phyloP scores from a whole-genome alignment of 2,113 vertebrate genomes.

The Prionailurus viverrinus region DNA sequence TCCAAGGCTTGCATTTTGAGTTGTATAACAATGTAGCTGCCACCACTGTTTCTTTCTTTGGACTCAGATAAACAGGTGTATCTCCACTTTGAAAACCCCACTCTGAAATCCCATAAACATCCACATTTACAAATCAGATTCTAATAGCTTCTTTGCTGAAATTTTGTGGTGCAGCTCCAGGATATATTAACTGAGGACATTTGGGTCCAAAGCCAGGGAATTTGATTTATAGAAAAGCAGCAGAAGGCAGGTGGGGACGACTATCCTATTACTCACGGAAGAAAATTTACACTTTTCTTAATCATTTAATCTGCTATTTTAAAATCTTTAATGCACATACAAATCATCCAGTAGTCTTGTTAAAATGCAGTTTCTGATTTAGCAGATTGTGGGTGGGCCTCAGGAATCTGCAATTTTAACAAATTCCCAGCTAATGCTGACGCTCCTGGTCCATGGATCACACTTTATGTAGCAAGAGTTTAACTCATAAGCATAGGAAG shows the following conservation, averaged over 20 bases:
- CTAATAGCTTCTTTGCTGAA: slow-evolving; percentile 29
- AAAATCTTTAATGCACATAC: neutral
- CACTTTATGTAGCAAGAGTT: neutral
- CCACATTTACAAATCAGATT: neutral
- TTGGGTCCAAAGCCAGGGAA: neutral
- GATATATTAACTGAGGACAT: neutral
- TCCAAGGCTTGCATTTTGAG: slow-evolving; percentile 43
- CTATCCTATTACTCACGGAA: neutral
- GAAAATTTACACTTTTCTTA: neutral
- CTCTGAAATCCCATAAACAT: slow-evolving; percentile 1
- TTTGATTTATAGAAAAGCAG: slow-evolving; percentile 18
- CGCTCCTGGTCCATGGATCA: neutral
- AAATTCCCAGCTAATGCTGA: neutral
- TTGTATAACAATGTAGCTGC: neutral
- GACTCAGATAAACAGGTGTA: neutral
- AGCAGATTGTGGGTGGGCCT: neutral
- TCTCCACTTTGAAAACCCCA: neutral
- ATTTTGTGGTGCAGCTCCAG: neutral
- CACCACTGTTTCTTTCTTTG: neutral
- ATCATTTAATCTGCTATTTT: slow-evolving; percentile 6
- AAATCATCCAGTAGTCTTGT: neutral
- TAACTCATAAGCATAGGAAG: neutral
- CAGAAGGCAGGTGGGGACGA: neutral
- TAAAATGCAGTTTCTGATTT: slow-evolving; percentile 45
- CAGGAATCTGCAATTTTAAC: neutral